Conservation (phyloP, 2,888 invertebrate species). For the Oscheius myriophilus region DNA sequence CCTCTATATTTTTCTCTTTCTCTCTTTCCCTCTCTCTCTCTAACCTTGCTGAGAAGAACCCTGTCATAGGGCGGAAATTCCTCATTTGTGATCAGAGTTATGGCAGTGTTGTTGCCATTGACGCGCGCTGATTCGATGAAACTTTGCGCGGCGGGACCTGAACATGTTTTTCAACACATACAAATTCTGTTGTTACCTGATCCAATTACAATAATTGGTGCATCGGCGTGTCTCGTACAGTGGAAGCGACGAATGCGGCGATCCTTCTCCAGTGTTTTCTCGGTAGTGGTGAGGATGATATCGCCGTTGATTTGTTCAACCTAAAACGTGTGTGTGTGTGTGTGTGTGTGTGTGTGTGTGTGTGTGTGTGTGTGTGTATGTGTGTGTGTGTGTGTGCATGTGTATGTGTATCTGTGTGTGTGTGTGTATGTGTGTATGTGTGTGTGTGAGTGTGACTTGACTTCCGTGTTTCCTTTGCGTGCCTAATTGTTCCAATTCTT, state of each 20-base stretch:
- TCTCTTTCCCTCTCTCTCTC: too few relatives aligned
- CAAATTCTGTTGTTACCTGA: slow-evolving; percentile 32
- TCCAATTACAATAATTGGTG: slow-evolving; percentile 55
- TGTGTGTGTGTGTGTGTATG: too few relatives aligned
- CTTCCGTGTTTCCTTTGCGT: too few relatives aligned
- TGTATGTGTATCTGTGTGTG: too few relatives aligned
- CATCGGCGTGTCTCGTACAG: slow-evolving; percentile 38
- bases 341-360: too few relatives aligned
- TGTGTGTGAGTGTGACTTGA: too few relatives aligned
- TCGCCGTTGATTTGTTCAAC: slow-evolving; percentile 35
- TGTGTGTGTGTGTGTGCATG: too few relatives aligned
- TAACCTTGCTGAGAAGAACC: slow-evolving; percentile 87
- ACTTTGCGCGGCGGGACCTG: slow-evolving; percentile 43
- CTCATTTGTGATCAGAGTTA: slow-evolving; percentile 85
- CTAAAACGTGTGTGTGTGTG: slow-evolving; percentile 3
- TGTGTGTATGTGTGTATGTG: too few relatives aligned
- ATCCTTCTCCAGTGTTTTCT: slow-evolving; percentile 44
- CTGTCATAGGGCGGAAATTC: slow-evolving; percentile 87
- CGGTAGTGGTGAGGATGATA: slow-evolving; percentile 48
- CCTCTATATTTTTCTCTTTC: too few relatives aligned
- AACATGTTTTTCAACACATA: slow-evolving; percentile 9
- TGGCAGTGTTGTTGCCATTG: slow-evolving; percentile 49
- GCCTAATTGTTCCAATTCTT: too few relatives aligned
- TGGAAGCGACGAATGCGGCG: slow-evolving; percentile 38
- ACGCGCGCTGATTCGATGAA: slow-evolving; percentile 50